Evolutionary conservation across 2,797 vertebrate genomes (phyloP).

Genomic region (Natrix natrix): DNA sequence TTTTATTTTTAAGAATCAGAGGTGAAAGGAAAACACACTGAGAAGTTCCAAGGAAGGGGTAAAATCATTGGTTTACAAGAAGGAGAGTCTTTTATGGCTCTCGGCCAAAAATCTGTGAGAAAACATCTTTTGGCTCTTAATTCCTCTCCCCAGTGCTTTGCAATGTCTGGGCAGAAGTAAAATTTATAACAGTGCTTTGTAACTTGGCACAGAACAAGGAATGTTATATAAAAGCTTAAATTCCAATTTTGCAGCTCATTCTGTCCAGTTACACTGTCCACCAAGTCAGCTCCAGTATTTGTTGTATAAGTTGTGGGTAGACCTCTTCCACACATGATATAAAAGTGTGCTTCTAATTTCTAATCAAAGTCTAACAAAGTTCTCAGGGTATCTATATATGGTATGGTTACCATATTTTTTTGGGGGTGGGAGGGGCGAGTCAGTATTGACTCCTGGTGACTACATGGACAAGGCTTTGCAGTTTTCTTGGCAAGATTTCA

Average conservation of each 20-base stretch:
- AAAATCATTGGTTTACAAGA: neutral
- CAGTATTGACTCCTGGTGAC: neutral
- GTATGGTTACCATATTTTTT: neutral
- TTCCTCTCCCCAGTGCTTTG: neutral
- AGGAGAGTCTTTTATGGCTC: neutral
- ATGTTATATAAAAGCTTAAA: neutral
- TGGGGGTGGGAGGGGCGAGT: neutral
- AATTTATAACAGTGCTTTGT: neutral
- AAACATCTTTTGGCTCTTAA: neutral
- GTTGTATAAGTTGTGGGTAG: neutral
- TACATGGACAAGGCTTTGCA: neutral
- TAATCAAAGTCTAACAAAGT: neutral
- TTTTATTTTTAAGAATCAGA: neutral
- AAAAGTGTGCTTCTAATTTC: accelerated
- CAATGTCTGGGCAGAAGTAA: neutral
- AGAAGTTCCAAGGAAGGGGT: neutral
- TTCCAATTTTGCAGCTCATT: neutral
- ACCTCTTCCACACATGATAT: neutral
- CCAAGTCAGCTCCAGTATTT: neutral
- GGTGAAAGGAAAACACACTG: neutral
- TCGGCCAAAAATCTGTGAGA: neutral
- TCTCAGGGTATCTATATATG: neutral
- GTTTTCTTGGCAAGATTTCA: neutral
- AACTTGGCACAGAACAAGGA: neutral
- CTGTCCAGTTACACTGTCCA: neutral